Evolutionary conservation across 2,888 invertebrate species (phyloP).

Genomic region (Cephalotes varians): DNA sequence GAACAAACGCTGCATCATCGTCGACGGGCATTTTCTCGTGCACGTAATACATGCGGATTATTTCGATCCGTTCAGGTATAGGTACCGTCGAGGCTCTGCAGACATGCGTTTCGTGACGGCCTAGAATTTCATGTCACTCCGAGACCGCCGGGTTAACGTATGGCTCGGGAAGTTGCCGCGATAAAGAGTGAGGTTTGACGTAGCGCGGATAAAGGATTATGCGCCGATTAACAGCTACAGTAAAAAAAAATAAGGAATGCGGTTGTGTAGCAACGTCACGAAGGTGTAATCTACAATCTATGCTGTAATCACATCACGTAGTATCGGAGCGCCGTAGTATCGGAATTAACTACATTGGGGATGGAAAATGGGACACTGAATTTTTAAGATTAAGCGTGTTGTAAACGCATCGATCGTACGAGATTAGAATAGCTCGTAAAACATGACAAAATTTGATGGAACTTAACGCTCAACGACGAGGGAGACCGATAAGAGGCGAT

Average conservation of each 20-base stretch:
- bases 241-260: constrained; percentile 45
- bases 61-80: constrained; percentile 31
- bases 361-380: constrained; percentile 54
- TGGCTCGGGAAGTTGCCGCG: constrained; percentile 54
- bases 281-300: constrained; percentile 61
- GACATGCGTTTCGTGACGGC: constrained; percentile 59
- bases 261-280: constrained; percentile 50
- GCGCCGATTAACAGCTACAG: constrained; percentile 67
- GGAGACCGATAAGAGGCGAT: constrained; percentile 34
- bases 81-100: neutral
- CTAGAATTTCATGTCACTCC: constrained; percentile 55
- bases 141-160: constrained; percentile 50
- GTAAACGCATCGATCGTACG: constrained; percentile 26
- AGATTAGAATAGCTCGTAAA: constrained; percentile 47
- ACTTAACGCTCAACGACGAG: neutral
- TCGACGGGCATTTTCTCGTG: constrained; percentile 40
- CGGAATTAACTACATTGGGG: constrained; percentile 62
- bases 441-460: constrained; percentile 38
- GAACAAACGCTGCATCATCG: constrained; percentile 45
- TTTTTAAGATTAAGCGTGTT: constrained; percentile 16
- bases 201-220: constrained; percentile 69
- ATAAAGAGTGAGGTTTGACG: constrained; percentile 66
- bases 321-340: constrained; percentile 59
- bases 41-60: constrained; percentile 45
- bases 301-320: constrained; percentile 53